phyloP scores from a whole-genome alignment of 2,113 vertebrate genomes.

The Patagioenas fasciata region DNA sequence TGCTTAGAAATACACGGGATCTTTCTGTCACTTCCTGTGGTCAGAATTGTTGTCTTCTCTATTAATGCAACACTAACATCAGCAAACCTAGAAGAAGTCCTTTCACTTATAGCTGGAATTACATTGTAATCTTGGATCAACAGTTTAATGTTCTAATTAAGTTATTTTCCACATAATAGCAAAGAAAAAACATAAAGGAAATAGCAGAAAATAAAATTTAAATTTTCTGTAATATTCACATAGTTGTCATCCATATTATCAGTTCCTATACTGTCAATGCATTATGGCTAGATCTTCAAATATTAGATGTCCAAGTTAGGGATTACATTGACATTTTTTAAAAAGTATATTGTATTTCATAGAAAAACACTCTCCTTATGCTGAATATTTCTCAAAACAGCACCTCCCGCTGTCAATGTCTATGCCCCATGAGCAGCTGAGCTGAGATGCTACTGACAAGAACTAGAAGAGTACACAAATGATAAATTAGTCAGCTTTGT shows the following conservation, averaged over 20 bases:
- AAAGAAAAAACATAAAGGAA: background rate
- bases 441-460: conserved; percentile 69
- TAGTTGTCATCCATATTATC: background rate
- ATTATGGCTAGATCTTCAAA: background rate
- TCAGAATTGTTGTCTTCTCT: background rate
- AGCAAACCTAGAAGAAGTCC: background rate
- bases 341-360: conserved; percentile 31
- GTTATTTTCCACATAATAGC: background rate
- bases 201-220: background rate
- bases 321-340: background rate
- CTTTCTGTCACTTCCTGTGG: background rate
- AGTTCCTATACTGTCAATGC: background rate
- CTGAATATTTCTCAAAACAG: conserved; percentile 71
- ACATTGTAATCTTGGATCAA: background rate
- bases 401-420: conserved; percentile 71
- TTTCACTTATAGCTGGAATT: background rate
- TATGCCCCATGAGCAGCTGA: conserved; percentile 71
- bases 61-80: background rate
- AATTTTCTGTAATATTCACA: background rate
- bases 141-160: background rate
- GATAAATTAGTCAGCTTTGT: conserved; percentile 73
- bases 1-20: background rate
- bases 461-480: conserved; percentile 66
- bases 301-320: background rate
- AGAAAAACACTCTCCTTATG: conserved; percentile 53